A percentile compares a stretch with the other conserved stretches of the same genome.
Conservation (phyloP, 2,888 invertebrate species). For the Vanessa cardui region DNA sequence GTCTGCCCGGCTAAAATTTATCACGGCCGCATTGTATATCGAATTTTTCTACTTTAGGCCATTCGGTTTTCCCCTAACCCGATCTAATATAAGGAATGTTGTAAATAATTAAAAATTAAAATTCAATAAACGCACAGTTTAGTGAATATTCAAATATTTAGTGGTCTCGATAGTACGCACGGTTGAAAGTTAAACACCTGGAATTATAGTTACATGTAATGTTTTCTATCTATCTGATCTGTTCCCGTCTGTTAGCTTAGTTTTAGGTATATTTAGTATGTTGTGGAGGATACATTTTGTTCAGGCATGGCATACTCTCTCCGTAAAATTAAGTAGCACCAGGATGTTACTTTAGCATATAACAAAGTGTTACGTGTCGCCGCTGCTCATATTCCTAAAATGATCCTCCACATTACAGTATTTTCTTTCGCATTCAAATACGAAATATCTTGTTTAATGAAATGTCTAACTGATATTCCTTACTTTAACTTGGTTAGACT, state of each 20-base stretch:
- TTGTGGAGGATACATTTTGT: conserved; percentile 52
- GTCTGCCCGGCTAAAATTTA: conserved; percentile 43
- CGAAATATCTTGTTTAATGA: conserved; percentile 50
- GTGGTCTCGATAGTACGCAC: conserved; percentile 74
- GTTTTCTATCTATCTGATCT: conserved; percentile 69
- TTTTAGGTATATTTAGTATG: conserved; percentile 54
- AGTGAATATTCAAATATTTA: conserved; percentile 78
- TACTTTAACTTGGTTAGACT: conserved; percentile 22
- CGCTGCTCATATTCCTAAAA: not conserved
- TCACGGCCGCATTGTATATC: conserved; percentile 53
- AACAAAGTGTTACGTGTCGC: not conserved
- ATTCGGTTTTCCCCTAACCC: conserved; percentile 56
- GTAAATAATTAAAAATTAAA: conserved; percentile 69
- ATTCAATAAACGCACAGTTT: conserved; percentile 82
- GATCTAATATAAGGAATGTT: conserved; percentile 61
- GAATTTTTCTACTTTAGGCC: conserved; percentile 61
- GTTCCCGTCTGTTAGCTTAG: conserved; percentile 72
- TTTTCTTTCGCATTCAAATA: conserved; percentile 61
- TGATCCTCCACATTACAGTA: conserved; percentile 48
- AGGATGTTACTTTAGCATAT: not conserved
- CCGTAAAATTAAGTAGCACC: too few species aligned
- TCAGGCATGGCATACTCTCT: not conserved
- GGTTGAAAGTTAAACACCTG: conserved; percentile 67
- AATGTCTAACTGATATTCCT: conserved; percentile 63
- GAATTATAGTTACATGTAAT: conserved; percentile 67